Conservation (phyloP, 2,888 invertebrate genomes). For the Metellina segmentata region DNA sequence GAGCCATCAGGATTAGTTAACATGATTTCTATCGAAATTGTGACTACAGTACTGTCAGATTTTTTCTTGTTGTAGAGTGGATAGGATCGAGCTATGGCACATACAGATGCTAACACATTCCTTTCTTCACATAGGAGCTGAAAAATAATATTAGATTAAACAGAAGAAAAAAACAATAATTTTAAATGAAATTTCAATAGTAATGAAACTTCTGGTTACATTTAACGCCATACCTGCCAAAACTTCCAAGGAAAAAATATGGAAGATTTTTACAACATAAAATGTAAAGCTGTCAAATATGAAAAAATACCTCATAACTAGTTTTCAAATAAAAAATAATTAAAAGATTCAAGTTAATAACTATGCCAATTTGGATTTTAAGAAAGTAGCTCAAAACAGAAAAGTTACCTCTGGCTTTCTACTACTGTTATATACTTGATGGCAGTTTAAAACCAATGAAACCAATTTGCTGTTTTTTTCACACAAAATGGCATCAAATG, state of each 20-base stretch:
- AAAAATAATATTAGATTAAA: slow-evolving; percentile 51
- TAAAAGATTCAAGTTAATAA: too few species aligned
- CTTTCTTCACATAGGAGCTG: slow-evolving; percentile 89
- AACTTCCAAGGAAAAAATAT: neutral
- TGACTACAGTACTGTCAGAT: slow-evolving; percentile 77
- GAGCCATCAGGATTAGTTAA: slow-evolving; percentile 80
- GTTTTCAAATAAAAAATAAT: too few species aligned
- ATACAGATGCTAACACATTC: slow-evolving; percentile 89
- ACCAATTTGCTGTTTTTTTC: too few species aligned
- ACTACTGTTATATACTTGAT: too few species aligned
- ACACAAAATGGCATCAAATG: too few species aligned
- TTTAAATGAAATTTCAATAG: neutral
- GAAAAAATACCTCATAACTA: too few species aligned
- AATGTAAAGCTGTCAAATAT: neutral
- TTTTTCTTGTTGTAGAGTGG: slow-evolving; percentile 86
- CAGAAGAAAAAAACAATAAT: neutral
- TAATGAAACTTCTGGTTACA: neutral
- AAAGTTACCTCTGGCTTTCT: too few species aligned
- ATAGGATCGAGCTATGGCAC: slow-evolving; percentile 90
- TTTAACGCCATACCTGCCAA: neutral
- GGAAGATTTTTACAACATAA: neutral
- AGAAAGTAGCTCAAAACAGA: too few species aligned
- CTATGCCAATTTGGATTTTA: too few species aligned
- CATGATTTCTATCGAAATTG: slow-evolving; percentile 84
- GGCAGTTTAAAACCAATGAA: too few species aligned